phyloP scores from a whole-genome alignment of 2,113 vertebrate genomes.

The Elephas maximus region DNA sequence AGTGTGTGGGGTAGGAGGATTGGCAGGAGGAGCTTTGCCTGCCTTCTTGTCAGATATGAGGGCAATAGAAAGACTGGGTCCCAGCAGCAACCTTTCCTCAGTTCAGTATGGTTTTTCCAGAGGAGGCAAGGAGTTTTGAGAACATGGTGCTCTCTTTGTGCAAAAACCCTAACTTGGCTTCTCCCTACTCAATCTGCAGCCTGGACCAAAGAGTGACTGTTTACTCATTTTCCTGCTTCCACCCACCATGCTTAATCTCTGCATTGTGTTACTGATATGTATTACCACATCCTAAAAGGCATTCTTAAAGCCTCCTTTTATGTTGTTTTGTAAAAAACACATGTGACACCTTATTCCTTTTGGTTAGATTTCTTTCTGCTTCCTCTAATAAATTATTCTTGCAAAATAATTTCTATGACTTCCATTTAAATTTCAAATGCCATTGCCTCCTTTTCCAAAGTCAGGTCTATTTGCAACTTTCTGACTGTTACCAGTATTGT shows the following conservation, averaged over 20 bases:
- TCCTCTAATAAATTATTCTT: constrained; percentile 60
- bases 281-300: not conserved
- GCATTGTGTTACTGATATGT: not conserved
- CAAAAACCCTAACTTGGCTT: not conserved
- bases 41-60: not conserved
- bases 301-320: constrained; percentile 38
- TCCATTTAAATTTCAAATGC: constrained; percentile 66
- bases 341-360: constrained; percentile 40
- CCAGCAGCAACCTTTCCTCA: not conserved
- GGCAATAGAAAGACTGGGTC: not conserved
- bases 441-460: constrained; percentile 40
- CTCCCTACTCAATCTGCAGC: not conserved
- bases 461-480: constrained; percentile 40
- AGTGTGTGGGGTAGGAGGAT: not conserved
- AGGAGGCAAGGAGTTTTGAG: not conserved
- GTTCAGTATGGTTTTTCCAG: not conserved
- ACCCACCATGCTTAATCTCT: not conserved
- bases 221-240: constrained; percentile 56
- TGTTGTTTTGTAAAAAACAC: constrained; percentile 41
- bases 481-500: constrained; percentile 34
- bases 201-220: not conserved
- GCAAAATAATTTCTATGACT: constrained; percentile 58
- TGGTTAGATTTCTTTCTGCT: constrained; percentile 46
- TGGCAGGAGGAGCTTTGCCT: not conserved
- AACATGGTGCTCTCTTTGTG: not conserved